Base-by-base conservation (phyloP, 53 echinoderm and acorn worm species). In the Actinopyga echinites region DNA sequence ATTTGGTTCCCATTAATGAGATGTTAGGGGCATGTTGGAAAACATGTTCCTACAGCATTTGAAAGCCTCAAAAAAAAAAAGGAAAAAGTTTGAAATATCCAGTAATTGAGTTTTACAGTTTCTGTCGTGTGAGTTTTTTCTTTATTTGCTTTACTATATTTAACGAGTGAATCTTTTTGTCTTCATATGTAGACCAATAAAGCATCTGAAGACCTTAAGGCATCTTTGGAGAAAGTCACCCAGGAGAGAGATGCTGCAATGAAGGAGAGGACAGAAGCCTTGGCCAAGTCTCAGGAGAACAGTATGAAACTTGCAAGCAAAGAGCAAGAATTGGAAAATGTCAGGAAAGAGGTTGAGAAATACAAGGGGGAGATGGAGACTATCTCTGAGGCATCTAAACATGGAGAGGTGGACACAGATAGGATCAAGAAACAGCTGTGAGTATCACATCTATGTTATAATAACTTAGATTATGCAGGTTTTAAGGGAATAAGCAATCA, bases 201-300 rank as follows among this genome's bases (percentile, higher is more conserved):
- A 73, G 68, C 84, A 61, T 71, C 57, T 2, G 91, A 93, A 43
- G 93, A 95, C 6, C 52, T 80, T 25, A 95, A 89, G 43, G 56
- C 89, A 36, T 84, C 31, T 53, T 59, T 88, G 32, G 91, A 86
- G 63, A 64, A 83, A 64, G 65, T 95, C 20, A 90, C 88, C 59
- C 77, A 84, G 64, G 93, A 95, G 74, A 64, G 93, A 57, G 95
- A 95, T 82, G 84, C 74, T 21, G 95, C 95, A 64, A 77, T 93
- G 84, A 93, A 88, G 86, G 95, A 95, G 64, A 79, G 91, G 53
- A 89, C 90, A 0, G 91, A 93, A 65, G 91, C 95, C 74, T 54
- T 95, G 55, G 95, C 93, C 44, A 87, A 89, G 45, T 85, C 84
- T 79, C 95, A 95, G 84, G 88, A 95, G 74, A 74, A 85, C 19